A percentile compares a stretch with the other conserved stretches of the same genome.
phyloP scores from a whole-genome alignment of 1,140 invertebrate species.

The Octopus sinensis region DNA sequence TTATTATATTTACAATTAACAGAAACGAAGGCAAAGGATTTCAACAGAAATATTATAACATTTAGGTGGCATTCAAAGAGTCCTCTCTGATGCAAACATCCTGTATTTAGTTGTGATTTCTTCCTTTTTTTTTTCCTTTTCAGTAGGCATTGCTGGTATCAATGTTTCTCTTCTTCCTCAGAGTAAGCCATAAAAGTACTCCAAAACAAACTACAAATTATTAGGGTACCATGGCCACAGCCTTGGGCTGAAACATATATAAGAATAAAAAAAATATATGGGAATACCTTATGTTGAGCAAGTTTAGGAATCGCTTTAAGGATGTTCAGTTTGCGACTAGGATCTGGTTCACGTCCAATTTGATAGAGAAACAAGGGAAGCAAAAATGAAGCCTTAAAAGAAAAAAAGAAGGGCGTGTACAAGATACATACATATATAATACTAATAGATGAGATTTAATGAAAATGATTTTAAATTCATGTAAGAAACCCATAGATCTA shows the following conservation, averaged over 20 bases:
- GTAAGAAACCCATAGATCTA: background rate
- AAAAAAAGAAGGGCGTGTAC: background rate
- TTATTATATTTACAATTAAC: too few species aligned
- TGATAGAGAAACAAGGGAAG: slow-evolving; percentile 40
- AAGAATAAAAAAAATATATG: too few species aligned
- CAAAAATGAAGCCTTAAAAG: slow-evolving; percentile 36
- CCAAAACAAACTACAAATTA: background rate
- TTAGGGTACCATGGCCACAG: background rate
- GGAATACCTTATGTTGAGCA: slow-evolving; percentile 40
- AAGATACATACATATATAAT: background rate
- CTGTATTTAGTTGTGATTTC: too few species aligned
- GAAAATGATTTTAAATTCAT: background rate
- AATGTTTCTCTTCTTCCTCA: background rate
- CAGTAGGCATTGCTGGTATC: too few species aligned
- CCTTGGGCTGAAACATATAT: background rate
- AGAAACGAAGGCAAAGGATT: too few species aligned
- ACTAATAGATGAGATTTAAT: background rate
- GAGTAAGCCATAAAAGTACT: background rate
- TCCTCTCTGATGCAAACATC: too few species aligned
- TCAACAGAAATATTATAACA: too few species aligned
- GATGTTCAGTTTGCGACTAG: slow-evolving; percentile 30
- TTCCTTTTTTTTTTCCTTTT: too few species aligned
- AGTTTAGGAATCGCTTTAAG: slow-evolving; percentile 33
- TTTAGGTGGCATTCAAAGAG: too few species aligned
- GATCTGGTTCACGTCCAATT: slow-evolving; percentile 27